Conservation (phyloP, 2,888 invertebrate species). For the Notocelia uddmanniana region DNA sequence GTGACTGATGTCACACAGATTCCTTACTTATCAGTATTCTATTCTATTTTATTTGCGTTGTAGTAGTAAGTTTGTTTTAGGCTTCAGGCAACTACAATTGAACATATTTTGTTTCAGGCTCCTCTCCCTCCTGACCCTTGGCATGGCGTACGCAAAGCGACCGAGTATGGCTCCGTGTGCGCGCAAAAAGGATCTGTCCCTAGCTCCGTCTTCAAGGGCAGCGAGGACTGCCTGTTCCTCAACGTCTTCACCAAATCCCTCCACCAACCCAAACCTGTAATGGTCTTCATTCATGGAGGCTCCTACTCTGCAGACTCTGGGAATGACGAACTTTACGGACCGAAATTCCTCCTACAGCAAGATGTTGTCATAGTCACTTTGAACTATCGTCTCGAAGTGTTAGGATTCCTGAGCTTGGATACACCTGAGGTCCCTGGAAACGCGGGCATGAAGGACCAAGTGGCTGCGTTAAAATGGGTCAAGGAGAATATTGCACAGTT, state of each 20-base stretch:
- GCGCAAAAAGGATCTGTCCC: conserved; percentile 52
- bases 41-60: too few relatives aligned
- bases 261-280: conserved; percentile 53
- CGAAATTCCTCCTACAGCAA: conserved; percentile 58
- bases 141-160: conserved; percentile 53
- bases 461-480: conserved; percentile 50
- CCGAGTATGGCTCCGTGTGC: conserved; percentile 52
- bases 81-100: too few relatives aligned
- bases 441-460: conserved; percentile 56
- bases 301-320: conserved; percentile 56
- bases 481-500: conserved; percentile 49
- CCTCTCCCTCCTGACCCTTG: conserved; percentile 53
- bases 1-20: too few relatives aligned
- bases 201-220: conserved; percentile 48
- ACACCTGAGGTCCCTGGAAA: conserved; percentile 54
- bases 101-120: conserved; percentile 55
- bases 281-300: conserved; percentile 63
- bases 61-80: too few relatives aligned
- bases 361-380: conserved; percentile 59
- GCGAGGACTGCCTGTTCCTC: conserved; percentile 56
- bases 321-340: conserved; percentile 53
- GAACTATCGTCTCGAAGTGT: conserved; percentile 56
- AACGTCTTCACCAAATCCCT: conserved; percentile 54
- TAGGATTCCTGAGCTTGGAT: conserved; percentile 52
- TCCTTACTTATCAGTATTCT: too few relatives aligned